Percentiles rank a stretch among this genome's conserved stretches.
These are phyloP conservation scores for Eueides isabella DNA, from an alignment of 1,140 invertebrate genomes.

Conservation along the genomic window DNA sequence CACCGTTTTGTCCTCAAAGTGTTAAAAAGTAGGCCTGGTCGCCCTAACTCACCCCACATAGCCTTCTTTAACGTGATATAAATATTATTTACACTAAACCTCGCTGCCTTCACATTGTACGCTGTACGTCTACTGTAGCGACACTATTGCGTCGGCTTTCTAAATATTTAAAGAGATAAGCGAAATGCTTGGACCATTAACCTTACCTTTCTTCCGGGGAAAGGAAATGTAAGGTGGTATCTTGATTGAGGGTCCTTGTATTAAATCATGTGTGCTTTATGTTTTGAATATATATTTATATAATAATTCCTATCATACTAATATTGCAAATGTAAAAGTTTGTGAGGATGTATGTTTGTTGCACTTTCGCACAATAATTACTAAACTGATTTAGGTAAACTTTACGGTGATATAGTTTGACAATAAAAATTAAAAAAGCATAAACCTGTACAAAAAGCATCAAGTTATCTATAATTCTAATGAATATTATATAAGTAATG, in stretches of 20 bases:
- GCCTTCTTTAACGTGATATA: background rate
- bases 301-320: background rate
- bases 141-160: conserved; percentile 7
- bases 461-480: too few species aligned
- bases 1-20: background rate
- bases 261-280: conserved; percentile 13
- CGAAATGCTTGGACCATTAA: conserved; percentile 12
- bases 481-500: too few species aligned
- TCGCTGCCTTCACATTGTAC: background rate
- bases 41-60: background rate
- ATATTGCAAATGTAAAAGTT: too few species aligned
- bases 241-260: background rate
- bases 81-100: background rate
- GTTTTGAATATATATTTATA: background rate
- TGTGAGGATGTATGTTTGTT: too few species aligned
- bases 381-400: too few species aligned
- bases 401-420: too few species aligned
- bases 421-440: too few species aligned
- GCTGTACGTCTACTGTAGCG: background rate
- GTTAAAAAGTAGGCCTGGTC: background rate
- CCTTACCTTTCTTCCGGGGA: conserved; percentile 2
- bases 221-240: conserved; percentile 6
- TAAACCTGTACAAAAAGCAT: too few species aligned
- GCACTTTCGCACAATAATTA: too few species aligned
- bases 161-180: conserved; percentile 15